Evolutionary conservation across 2,797 vertebrate species (phyloP), one percentile per base, ranked within the genome.

Genomic region (Sebastes itinus): DNA sequence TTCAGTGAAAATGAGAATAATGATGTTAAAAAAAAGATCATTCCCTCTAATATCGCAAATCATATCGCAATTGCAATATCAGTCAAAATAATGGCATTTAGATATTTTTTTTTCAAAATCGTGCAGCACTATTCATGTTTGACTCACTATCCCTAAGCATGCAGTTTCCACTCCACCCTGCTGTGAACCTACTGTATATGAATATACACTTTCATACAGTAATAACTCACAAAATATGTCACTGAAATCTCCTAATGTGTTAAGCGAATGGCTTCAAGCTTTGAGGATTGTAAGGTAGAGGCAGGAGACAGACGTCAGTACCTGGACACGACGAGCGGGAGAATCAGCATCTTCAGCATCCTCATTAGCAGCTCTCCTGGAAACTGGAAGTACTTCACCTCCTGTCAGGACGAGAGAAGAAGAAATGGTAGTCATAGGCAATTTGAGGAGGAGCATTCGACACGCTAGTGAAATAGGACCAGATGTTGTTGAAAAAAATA

Each of bases 311-410:
- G 49, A 52, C 0, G 1, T 78, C 28, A 22, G 79, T 95, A 99
- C 98, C 98, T 99, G 90, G 98, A 99, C 54, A 99, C 97, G 42
- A 99, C 97, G 22, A 99, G 96, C 0, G 97, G 97, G 3, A 99
- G 95, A 89, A 98, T 98, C 84, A 98, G 86, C 98, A 98, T 98
- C 95, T 98, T 98, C 94, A 98, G 78, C 97, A 98, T 98, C 93
- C 97, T 96, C 97, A 98, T 99, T 73, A 98, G 87, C 65, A 99
- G 95, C 89, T 99, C 98, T n/a, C 98, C 98, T 0, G 98, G 98
- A 88, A 99, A 99, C 92, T 99, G 97, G 88, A 99, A 97, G 90
- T 99, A 99, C 91, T 96, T 99, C 71, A 99, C 98, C 93, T 99
- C 98, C 98, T 99, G 91, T 27, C 30, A 62, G 73, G 42, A 59